Base-by-base conservation (phyloP, 2,797 vertebrate genomes). In the Spatula versicolor region DNA sequence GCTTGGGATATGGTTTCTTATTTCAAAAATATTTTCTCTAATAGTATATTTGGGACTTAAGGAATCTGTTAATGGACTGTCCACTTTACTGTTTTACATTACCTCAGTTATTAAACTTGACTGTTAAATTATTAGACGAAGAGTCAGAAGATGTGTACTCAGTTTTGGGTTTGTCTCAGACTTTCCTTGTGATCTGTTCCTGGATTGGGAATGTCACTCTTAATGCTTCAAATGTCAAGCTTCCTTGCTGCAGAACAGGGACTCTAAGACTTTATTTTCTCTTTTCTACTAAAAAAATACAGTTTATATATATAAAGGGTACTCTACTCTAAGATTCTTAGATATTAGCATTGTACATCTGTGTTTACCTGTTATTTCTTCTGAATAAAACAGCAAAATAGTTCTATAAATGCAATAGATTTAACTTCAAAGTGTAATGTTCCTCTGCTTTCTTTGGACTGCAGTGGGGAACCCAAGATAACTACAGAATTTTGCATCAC, bases 361-460 rank as follows among this genome's bases (percentile, higher is more conserved):
- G 9, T 55, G 5, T 13, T 72, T 92, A 43, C 11, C 26, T 93
- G 30, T 3, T 85, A 88, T 90, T 15, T 77, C 62, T 95, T 87
- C 71, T 55, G 78, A 86, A n/a, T 76, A 78, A 66, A 76, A 25
- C 0, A n/a, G 41, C 33, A 85, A 80, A 88, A 0, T 45, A 68
- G 35, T 94, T 88, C 37, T 15, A 60, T 41, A 80, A 90, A 54
- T 83, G 41, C 55, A 19, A 21, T 84, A 77, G 46, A 81, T 86
- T n/a, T 82, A 60, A 15, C 33, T 82, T 90, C 67, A 90, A 83
- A 90, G 76, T 13, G 6, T 18, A 63, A 86, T 37, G 28, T 28
- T 55, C 43, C 26, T 9, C 33, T 67, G 50, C n/a, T 59, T 33
- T 58, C 62, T 33, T 58, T 52, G 60, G 60, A 48, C 46, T 82